Base-by-base conservation (phyloP, 2,888 invertebrate genomes). In the Archaeoteleia sp. region DNA sequence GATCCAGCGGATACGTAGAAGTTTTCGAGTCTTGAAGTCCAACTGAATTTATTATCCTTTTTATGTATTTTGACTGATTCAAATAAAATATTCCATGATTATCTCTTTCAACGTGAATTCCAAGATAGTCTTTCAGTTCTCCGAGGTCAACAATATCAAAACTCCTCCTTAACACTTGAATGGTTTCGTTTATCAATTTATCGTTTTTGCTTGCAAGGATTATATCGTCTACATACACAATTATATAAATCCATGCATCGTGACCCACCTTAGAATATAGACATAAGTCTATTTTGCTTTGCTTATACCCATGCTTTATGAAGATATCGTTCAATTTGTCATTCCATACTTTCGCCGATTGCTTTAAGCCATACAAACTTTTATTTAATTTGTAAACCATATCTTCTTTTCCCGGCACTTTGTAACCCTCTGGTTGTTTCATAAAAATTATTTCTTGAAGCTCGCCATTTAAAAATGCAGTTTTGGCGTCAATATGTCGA, bases 291-390 rank as follows among this genome's bases (percentile, higher is more conserved):
- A 72, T 72, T 29, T 48, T 15, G 30, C 66, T 25, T 40, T 48
- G 12, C 29, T 7, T 9, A 32, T 42, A 60, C 3, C 20, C 29
- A 10, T 10, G 62, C 25, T 68, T 75, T 1, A 51, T 34, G 4
- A 80, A 34, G 39, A 75, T 76, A 6, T 70, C 27, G 5, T 51
- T 65, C 43, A 83, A 74, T n/a, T 67, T 51, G 15, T 73, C 55
- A 55, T 82, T 77, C 82, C 83, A 84, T 30, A 75, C 75, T 39
- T 81, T 54, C 2, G 81, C 74, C 10, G 79, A 74, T 60, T 84
- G 82, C 40, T 81, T 82, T 2, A 84, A 67, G 5, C 83, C 82
- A 70, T 85, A 83, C n/a, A 85, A 34, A 42, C 79, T 77, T 61
- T 70, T 74, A n/a, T 72, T 72, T 8, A 84, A 62, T 30, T 73